Evolutionary conservation across 2,113 vertebrate genomes (phyloP).

Genomic region (Phalacrocorax brasilianus): DNA sequence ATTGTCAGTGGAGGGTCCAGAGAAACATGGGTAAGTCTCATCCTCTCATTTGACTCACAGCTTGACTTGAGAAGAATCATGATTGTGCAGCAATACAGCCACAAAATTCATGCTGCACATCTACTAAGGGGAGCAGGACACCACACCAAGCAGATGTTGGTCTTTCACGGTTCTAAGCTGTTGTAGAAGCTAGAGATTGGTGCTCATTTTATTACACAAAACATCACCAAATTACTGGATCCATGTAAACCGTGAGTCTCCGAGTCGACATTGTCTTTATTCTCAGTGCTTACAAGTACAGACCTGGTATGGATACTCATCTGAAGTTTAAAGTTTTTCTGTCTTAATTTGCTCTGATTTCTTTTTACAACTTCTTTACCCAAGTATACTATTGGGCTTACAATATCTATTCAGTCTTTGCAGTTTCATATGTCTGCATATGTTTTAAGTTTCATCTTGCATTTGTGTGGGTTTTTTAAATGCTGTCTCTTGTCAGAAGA

Average conservation of each 20-base stretch:
- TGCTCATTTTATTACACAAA: not conserved
- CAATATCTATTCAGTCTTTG: not conserved
- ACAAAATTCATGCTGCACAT: not conserved
- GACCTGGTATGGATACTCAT: not conserved
- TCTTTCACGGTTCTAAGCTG: not conserved
- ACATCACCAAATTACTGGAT: not conserved
- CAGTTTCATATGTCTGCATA: not conserved
- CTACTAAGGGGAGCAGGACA: not conserved
- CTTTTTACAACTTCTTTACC: not conserved
- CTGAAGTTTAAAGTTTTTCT: not conserved
- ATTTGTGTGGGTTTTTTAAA: not conserved
- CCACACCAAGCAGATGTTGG: not conserved
- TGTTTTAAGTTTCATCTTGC: not conserved
- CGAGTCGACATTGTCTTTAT: not conserved
- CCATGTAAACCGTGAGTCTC: not conserved
- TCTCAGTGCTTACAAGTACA: not conserved
- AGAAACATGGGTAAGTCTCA: constrained; percentile 75
- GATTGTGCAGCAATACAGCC: fast-evolving
- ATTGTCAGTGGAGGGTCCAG: constrained; percentile 55
- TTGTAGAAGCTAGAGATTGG: not conserved
- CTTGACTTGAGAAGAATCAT: not conserved
- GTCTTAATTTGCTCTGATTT: not conserved
- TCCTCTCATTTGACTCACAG: not conserved
- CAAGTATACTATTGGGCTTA: not conserved
- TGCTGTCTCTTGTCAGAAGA: not conserved